Evolutionary conservation across 2,888 invertebrate genomes (phyloP), one percentile per base, ranked within the genome.

Genomic region (Gonocerus acuteangulatus): DNA sequence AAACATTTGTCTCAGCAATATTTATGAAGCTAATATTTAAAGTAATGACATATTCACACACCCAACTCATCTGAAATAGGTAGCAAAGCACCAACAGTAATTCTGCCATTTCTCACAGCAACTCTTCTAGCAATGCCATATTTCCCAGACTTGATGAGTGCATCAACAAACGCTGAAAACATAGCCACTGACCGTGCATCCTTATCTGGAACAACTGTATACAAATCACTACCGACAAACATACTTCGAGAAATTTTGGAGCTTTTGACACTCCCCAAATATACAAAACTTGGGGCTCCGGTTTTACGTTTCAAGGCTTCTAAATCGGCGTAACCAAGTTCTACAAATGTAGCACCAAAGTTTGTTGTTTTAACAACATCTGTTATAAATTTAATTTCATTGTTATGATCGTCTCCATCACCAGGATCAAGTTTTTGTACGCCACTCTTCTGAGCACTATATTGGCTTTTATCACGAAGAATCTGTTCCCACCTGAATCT

Each of bases 31-130:
- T n/a, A n/a, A n/a, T n/a, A n/a, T n/a, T n/a, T n/a, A n/a, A n/a
- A n/a, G n/a, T n/a, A n/a, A n/a, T n/a, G n/a, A n/a, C n/a, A n/a
- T n/a, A n/a, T n/a, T n/a, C n/a, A n/a, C 21, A 42, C 42, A 32
- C 63, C 63, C n/a, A 62, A 48, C 11, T 64, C 64, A 54, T 64
- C 64, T 4, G 64, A 64, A 4, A 64, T 62, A 13, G 64, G 64
- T 21, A 59, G 59, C 1, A 64, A 39, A n/a, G 36, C 64, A 42
- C 59, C 54, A 3, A 59, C 16, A 7, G 44, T 22, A 13, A 62
- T 32, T 48, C 60, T 64, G 4, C 64, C 64, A 54, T 64, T 49
- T 15, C 52, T 62, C 3, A 39, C 13, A 15, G 59, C 52, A 7
- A 64, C 32, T 34, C 64, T 34, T 16, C 64, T 32, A 39, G 64